These are phyloP conservation scores for Myotis daubentonii DNA, from an alignment of 2,797 vertebrate genomes.

Conservation along the genomic window DNA sequence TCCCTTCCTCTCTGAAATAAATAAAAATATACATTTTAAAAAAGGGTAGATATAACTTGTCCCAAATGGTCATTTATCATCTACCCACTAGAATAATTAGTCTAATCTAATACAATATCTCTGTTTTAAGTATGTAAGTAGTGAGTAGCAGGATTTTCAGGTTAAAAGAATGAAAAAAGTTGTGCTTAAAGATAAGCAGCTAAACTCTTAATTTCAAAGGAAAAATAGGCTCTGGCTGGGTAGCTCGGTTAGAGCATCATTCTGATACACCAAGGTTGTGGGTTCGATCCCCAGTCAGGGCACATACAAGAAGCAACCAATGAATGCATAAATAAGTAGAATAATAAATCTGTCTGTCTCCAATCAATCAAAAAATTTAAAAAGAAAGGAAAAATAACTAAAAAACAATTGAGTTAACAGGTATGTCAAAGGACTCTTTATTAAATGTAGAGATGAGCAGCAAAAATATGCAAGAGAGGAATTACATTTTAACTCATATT, in stretches of 20 bases:
- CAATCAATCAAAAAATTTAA: too few relatives aligned
- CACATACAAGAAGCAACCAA: too few relatives aligned
- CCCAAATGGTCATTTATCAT: not conserved
- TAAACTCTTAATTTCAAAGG: constrained; percentile 40
- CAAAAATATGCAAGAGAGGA: not conserved
- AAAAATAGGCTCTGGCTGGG: not conserved
- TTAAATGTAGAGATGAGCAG: not conserved
- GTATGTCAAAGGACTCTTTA: not conserved
- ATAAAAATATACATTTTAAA: too few relatives aligned
- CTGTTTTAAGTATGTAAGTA: not conserved
- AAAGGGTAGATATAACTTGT: not conserved
- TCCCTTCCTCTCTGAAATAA: too few relatives aligned
- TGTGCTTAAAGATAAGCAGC: not conserved
- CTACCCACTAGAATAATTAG: not conserved
- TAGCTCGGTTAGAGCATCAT: too few relatives aligned
- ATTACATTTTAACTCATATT: constrained; percentile 46
- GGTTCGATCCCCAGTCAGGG: too few relatives aligned
- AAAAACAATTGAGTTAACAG: not conserved
- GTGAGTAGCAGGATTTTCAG: not conserved
- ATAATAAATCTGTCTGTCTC: too few relatives aligned
- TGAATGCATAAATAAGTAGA: too few relatives aligned
- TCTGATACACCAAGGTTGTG: too few relatives aligned
- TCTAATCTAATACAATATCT: not conserved
- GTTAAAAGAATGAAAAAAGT: not conserved
- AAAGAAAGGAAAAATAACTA: not conserved